Evolutionary conservation across 2,888 invertebrate genomes (phyloP), one percentile per base, ranked within the genome.

Genomic region (Athripsodes cinereus): DNA sequence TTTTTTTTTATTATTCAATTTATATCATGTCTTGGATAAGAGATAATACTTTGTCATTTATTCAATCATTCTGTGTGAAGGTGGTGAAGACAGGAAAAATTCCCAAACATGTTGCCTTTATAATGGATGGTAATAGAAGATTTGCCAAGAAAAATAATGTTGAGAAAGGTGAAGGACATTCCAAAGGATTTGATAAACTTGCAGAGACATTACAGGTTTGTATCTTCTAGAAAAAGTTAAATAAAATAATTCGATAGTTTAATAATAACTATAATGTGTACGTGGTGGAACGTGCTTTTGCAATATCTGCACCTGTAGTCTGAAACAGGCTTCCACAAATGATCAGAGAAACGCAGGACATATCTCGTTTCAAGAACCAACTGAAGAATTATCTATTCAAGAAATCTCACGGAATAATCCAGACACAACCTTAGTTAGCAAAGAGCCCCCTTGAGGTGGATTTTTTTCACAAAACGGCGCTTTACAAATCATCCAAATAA

Each of bases 81-180:
- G 78, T 96, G 8, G 75, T 95, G 20, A 89, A 86, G 72, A 83
- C 85, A 35, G 96, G 96, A 2, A 82, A 86, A 26, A 77, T 97
- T 59, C 98, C 98, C 0, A 82, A 84, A 62, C 99, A 99, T 73
- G 81, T 99, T 64, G 97, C 97, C 1, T 89, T 99, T 69, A 98
- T 99, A 62, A 98, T 99, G 97, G 98, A 99, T 75, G 98, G 98
- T 5, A 99, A 99, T 74, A 82, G 98, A 55, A 81, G 98, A 55
- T 99, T 85, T 74, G 98, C 98, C 0, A 85, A 82, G 64, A 92
- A 91, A 68, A 82, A 84, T 47, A 83, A 87, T 47, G 81, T 92
- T 0, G 78, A 85, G 55, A 88, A 86, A 67, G 79, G 85, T 52
- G 84, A 87, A 65, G 96, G 98, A 0, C 98, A 99, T 74, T 74